phyloP scores from a whole-genome alignment of 2,113 vertebrate genomes.

The Copsychus sechellarum region DNA sequence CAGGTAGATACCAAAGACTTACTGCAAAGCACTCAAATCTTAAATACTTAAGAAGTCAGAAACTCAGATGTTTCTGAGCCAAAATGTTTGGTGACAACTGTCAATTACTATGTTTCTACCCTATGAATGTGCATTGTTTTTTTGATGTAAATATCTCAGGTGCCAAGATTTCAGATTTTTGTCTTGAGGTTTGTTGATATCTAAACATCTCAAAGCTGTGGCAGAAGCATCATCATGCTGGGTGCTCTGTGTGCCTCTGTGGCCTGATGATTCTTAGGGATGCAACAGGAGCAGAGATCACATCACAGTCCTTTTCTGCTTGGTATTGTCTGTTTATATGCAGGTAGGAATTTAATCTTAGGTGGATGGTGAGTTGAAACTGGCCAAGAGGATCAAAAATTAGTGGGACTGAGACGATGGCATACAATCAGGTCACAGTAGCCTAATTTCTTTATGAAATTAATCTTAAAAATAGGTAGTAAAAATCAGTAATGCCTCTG shows the following conservation, averaged over 20 bases:
- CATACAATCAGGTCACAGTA: not conserved
- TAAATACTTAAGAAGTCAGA: not conserved
- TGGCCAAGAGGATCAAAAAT: not conserved
- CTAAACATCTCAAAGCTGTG: not conserved
- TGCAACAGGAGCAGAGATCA: not conserved
- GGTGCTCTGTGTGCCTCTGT: not conserved
- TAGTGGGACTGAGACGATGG: not conserved
- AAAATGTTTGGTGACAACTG: not conserved
- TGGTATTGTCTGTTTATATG: not conserved
- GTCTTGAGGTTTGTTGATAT: not conserved
- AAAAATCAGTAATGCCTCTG: not conserved
- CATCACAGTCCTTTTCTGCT: not conserved
- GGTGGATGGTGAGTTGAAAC: not conserved
- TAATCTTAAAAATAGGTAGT: not conserved
- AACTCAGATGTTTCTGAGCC: not conserved
- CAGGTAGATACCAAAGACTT: not conserved
- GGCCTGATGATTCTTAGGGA: not conserved
- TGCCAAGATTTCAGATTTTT: not conserved
- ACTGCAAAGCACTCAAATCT: not conserved
- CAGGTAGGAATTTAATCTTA: not conserved
- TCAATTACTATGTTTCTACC: not conserved
- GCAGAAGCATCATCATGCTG: rapidly evolving
- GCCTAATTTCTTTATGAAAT: not conserved
- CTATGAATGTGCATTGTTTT: not conserved
- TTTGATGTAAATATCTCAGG: not conserved